A percentile compares a stretch with the other conserved stretches of the same genome.
phyloP scores from a whole-genome alignment of 2,113 vertebrate species.

The Petrocephalus microphthalmus region DNA sequence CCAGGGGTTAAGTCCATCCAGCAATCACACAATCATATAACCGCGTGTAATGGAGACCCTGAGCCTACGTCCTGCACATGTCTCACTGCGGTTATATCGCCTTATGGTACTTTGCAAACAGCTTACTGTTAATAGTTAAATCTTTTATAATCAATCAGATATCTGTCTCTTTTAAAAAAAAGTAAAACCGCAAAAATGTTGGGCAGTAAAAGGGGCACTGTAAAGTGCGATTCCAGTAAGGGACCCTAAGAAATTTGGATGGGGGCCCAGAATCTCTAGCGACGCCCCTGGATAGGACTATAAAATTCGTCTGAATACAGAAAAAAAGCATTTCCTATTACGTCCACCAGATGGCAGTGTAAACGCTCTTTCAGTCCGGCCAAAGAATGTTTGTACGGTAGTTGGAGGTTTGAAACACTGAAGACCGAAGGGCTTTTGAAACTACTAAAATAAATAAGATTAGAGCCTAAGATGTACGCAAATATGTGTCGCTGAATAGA shows the following conservation, averaged over 20 bases:
- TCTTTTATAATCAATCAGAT: not conserved
- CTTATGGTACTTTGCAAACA: not conserved
- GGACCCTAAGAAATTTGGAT: not conserved
- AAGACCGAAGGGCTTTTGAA: not conserved
- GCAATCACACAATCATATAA: not conserved
- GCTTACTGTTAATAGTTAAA: not conserved
- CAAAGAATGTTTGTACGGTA: not conserved
- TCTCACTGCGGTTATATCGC: not conserved
- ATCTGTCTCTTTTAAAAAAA: not conserved
- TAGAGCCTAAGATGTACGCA: not conserved
- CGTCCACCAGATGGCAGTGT: slow-evolving; percentile 21
- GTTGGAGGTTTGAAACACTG: not conserved
- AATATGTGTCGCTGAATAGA: not conserved
- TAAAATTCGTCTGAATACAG: not conserved
- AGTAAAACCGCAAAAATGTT: not conserved
- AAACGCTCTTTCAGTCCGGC: not conserved
- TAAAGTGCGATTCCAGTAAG: not conserved
- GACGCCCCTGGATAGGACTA: not conserved
- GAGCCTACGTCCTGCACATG: not conserved
- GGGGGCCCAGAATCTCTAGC: not conserved
- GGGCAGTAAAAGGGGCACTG: not conserved
- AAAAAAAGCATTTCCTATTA: not conserved
- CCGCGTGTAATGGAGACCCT: not conserved
- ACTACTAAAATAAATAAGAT: not conserved
- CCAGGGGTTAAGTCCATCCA: not conserved